Evolutionary conservation across 2,888 invertebrate species (phyloP).

Genomic region (Mythimna albipuncta): DNA sequence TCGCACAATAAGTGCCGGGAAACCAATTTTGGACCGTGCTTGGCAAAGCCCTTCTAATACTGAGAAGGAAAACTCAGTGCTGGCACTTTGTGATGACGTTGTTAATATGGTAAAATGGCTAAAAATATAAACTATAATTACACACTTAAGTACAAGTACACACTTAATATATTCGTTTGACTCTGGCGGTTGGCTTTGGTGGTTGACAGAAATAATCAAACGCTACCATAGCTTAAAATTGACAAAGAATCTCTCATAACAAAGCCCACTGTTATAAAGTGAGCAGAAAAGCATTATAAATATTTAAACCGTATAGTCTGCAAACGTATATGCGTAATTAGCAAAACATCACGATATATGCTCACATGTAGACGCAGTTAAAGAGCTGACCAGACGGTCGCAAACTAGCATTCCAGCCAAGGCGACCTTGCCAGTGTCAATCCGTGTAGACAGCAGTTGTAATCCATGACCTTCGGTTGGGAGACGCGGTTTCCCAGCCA

Average conservation of each 20-base stretch:
- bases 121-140: conserved; percentile 36
- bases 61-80: conserved; percentile 63
- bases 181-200: too few species aligned
- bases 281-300: not conserved
- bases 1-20: conserved; percentile 67
- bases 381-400: too few species aligned
- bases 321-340: not conserved
- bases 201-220: too few species aligned
- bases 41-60: conserved; percentile 69
- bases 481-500: too few species aligned
- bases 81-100: conserved; percentile 51
- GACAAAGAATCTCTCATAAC: not conserved
- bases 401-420: too few species aligned
- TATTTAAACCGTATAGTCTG: not conserved
- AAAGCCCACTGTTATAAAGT: not conserved
- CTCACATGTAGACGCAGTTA: not conserved
- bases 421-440: too few species aligned
- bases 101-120: conserved; percentile 72
- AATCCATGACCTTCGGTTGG: too few species aligned
- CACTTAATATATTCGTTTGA: not conserved
- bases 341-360: not conserved
- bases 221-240: too few species aligned
- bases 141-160: not conserved
- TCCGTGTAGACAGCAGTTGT: too few species aligned
- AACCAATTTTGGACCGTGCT: conserved; percentile 62